Evolutionary conservation across 2,888 invertebrate genomes (phyloP).

Genomic region (Synergus laeviventris): DNA sequence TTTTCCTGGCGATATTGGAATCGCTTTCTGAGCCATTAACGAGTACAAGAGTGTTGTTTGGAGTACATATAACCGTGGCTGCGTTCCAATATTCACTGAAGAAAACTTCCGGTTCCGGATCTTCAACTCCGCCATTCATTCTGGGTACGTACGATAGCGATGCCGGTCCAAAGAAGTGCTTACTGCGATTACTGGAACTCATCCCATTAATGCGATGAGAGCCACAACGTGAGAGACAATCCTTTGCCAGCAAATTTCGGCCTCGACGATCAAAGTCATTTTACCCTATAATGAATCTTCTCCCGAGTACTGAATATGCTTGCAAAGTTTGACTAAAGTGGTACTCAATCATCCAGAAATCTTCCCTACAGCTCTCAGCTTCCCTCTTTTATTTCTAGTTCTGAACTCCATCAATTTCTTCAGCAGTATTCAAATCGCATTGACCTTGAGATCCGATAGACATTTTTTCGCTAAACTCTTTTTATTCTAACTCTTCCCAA

Average conservation of each 20-base stretch:
- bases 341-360: conserved; percentile 2
- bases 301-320: conserved; percentile 13
- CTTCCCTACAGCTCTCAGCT: not conserved
- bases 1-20: not conserved
- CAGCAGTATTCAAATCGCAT: too few species aligned
- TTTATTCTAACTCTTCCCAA: too few species aligned
- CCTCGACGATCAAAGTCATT: conserved; percentile 32
- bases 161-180: conserved; percentile 19
- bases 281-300: conserved; percentile 27
- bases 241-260: conserved; percentile 36
- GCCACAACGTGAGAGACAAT: conserved; percentile 29
- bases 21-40: not conserved
- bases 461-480: too few species aligned
- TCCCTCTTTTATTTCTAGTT: not conserved
- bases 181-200: conserved; percentile 26
- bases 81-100: conserved; percentile 29
- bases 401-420: not conserved
- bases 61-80: conserved; percentile 13
- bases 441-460: too few species aligned
- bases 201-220: conserved; percentile 36
- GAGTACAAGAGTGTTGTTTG: conserved; percentile 8
- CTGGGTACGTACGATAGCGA: conserved; percentile 4
- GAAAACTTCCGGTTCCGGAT: conserved; percentile 27
- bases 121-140: conserved; percentile 12
- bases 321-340: conserved; percentile 6